A percentile compares a stretch with the other conserved stretches of the same genome.
phyloP scores from a whole-genome alignment of 1,140 invertebrate species.

The Pogonognathellus flavescens region DNA sequence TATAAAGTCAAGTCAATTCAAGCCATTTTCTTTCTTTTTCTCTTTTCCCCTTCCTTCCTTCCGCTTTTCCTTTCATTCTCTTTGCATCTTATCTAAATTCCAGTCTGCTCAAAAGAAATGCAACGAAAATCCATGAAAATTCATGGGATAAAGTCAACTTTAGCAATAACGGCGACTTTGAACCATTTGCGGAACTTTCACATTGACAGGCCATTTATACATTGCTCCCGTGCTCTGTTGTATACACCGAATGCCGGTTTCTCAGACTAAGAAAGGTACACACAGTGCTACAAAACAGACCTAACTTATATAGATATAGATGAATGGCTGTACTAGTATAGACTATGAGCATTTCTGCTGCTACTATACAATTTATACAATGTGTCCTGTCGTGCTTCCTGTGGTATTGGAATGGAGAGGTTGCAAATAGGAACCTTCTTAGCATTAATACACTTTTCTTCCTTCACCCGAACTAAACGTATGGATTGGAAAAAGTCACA shows the following conservation, averaged over 20 bases:
- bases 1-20: constrained; percentile 46
- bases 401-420: not conserved
- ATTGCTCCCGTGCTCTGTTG: not conserved
- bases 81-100: constrained; percentile 48
- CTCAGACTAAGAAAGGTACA: too few relatives aligned
- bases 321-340: too few relatives aligned
- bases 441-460: constrained; percentile 41
- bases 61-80: constrained; percentile 41
- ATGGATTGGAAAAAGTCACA: constrained; percentile 16
- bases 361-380: not conserved
- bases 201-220: constrained; percentile 57
- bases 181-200: constrained; percentile 53
- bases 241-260: too few relatives aligned
- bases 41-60: constrained; percentile 38
- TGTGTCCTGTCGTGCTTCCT: constrained; percentile 17
- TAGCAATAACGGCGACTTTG: constrained; percentile 53
- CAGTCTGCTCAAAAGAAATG: constrained; percentile 49
- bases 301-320: too few relatives aligned
- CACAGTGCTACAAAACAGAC: too few relatives aligned
- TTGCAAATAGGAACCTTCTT: not conserved
- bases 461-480: constrained; percentile 5
- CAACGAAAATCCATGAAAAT: constrained; percentile 49
- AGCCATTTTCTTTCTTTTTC: constrained; percentile 16
- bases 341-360: too few relatives aligned
- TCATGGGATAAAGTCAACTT: constrained; percentile 48